A percentile compares a stretch with the other conserved stretches of the same genome.
Conservation (phyloP, 2,113 vertebrate species). For the Lipophrys pholis region DNA sequence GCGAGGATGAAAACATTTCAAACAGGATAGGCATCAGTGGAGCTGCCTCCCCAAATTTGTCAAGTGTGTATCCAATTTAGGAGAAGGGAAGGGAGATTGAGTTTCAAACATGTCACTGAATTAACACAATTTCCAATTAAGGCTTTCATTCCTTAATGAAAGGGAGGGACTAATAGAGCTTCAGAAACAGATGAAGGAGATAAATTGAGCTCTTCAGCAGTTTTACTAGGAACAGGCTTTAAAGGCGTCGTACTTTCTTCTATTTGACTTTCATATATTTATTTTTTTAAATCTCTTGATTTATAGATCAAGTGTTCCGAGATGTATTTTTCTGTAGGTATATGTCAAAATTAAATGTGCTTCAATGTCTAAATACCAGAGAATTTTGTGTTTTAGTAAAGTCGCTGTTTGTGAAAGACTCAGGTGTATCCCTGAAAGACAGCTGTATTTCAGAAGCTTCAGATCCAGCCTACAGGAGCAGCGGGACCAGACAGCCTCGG, state of each 20-base stretch:
- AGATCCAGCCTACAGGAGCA: slow-evolving; percentile 27
- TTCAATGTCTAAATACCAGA: slow-evolving; percentile 1
- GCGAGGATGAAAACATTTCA: slow-evolving; percentile 52
- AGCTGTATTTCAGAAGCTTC: slow-evolving; percentile 22
- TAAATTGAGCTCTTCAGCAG: slow-evolving; percentile 50
- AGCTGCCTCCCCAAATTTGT: slow-evolving; percentile 53
- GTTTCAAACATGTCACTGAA: slow-evolving; percentile 63
- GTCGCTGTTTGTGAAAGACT: slow-evolving; percentile 27
- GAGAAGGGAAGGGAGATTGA: slow-evolving; percentile 31
- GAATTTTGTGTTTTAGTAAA: slow-evolving; percentile 16
- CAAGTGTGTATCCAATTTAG: slow-evolving; percentile 51
- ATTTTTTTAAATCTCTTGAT: slow-evolving; percentile 5
- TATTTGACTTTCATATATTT: slow-evolving; percentile 34
- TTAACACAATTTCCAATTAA: slow-evolving; percentile 70
- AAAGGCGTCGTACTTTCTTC: slow-evolving; percentile 21
- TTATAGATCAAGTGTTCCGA: slow-evolving; percentile 2
- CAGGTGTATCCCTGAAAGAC: slow-evolving; percentile 19
- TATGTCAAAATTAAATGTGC: slow-evolving; percentile 17
- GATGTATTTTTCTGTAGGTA: background rate
- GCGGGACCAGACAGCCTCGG: slow-evolving; percentile 27
- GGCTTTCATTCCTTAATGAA: slow-evolving; percentile 64
- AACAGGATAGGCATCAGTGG: slow-evolving; percentile 44
- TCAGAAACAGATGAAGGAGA: slow-evolving; percentile 52
- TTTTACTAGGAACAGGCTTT: slow-evolving; percentile 40
- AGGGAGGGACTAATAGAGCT: slow-evolving; percentile 38